phyloP scores from a whole-genome alignment of 2,797 vertebrate genomes.

The Sphaeramia orbicularis region DNA sequence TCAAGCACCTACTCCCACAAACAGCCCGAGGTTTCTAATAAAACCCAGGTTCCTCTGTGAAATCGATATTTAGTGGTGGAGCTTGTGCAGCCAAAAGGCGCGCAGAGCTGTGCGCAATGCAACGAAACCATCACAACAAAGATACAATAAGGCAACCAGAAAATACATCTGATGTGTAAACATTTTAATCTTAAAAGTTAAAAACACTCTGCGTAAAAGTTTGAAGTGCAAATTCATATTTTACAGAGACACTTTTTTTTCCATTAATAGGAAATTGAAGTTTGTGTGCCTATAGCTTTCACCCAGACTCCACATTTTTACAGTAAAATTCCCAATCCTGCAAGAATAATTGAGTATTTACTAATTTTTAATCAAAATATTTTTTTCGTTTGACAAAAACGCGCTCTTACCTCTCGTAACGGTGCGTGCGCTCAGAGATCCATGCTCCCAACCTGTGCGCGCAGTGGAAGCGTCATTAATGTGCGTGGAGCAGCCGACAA shows the following conservation, averaged over 20 bases:
- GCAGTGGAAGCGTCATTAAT: constrained; percentile 22
- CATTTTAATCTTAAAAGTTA: no score
- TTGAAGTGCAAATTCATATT: neutral
- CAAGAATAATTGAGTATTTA: neutral
- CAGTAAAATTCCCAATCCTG: neutral
- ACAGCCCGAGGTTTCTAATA: constrained; percentile 56
- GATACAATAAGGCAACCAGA: neutral
- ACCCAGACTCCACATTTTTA: constrained; percentile 1
- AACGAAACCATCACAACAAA: neutral
- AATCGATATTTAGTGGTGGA: constrained; percentile 61
- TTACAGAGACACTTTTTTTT: neutral
- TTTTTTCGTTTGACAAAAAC: neutral
- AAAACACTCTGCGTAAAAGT: constrained; percentile 50
- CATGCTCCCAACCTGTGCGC: constrained; percentile 39
- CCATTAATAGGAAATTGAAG: neutral
- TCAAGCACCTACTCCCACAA: constrained; percentile 75
- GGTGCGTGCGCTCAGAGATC: constrained; percentile 34
- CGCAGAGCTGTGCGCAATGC: constrained; percentile 11
- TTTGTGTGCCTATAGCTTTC: neutral
- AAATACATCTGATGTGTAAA: neutral
- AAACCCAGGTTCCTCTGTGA: constrained; percentile 52
- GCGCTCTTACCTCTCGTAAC: constrained; percentile 59
- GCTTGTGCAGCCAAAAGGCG: constrained; percentile 28
- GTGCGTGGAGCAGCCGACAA: constrained; percentile 31
- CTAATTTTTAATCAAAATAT: neutral